phyloP scores from a whole-genome alignment of 2,888 invertebrate genomes.

The Diabrotica balteata region DNA sequence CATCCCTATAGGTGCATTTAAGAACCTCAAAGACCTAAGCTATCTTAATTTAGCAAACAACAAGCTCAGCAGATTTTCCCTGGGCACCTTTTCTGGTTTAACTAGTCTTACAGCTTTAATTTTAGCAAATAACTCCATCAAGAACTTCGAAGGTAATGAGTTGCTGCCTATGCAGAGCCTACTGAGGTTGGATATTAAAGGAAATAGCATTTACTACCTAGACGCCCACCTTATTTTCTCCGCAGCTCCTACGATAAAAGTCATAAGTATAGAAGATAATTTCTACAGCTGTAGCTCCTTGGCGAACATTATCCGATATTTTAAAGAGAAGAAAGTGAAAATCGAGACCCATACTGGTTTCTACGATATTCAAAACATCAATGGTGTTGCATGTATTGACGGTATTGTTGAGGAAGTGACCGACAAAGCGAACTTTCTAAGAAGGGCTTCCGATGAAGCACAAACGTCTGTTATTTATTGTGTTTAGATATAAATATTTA shows the following conservation, averaged over 20 bases:
- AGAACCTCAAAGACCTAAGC: slow-evolving; percentile 43
- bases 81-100: slow-evolving; percentile 54
- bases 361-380: slow-evolving; percentile 53
- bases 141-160: slow-evolving; percentile 47
- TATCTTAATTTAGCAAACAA: slow-evolving; percentile 52
- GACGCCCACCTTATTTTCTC: slow-evolving; percentile 48
- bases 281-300: slow-evolving; percentile 51
- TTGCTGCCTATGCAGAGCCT: slow-evolving; percentile 49
- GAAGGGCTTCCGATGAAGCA: slow-evolving; percentile 42
- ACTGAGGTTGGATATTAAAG: slow-evolving; percentile 52
- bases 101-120: slow-evolving; percentile 46
- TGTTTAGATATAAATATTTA: slow-evolving; percentile 1
- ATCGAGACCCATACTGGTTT: slow-evolving; percentile 44
- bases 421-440: slow-evolving; percentile 46
- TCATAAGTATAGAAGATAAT: slow-evolving; percentile 53
- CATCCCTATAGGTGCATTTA: slow-evolving; percentile 53
- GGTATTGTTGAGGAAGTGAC: slow-evolving; percentile 39
- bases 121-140: slow-evolving; percentile 51
- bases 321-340: slow-evolving; percentile 46
- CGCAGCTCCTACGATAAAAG: slow-evolving; percentile 49
- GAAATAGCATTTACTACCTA: slow-evolving; percentile 51
- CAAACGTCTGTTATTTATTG: slow-evolving; percentile 21
- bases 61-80: slow-evolving; percentile 47
- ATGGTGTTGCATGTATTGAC: slow-evolving; percentile 54
- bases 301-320: slow-evolving; percentile 48